Evolutionary conservation across 1,140 invertebrate species (phyloP).

Genomic region (Trichogramma pretiosum): DNA sequence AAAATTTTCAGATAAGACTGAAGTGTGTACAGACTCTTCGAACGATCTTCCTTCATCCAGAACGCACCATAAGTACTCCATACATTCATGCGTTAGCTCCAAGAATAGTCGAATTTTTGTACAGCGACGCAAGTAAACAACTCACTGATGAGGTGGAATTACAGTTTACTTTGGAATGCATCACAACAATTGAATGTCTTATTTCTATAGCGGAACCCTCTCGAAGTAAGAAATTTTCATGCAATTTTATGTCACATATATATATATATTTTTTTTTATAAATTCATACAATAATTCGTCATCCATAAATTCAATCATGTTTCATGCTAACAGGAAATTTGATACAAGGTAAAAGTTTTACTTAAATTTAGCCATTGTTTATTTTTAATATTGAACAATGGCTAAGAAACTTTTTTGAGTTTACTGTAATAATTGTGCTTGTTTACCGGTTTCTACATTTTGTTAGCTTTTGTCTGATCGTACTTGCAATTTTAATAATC

Average conservation of each 20-base stretch:
- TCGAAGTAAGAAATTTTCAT: constrained; percentile 62
- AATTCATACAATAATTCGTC: background rate
- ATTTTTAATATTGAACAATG: constrained; percentile 5
- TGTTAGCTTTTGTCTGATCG: no score
- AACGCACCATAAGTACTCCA: constrained; percentile 60
- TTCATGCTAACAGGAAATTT: constrained; percentile 47
- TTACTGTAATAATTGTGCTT: no score
- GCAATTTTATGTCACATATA: no score
- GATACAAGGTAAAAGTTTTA: constrained; percentile 42
- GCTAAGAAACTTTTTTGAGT: no score
- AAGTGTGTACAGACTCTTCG: constrained; percentile 71
- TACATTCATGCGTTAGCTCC: constrained; percentile 77
- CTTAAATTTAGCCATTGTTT: background rate
- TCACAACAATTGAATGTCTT: constrained; percentile 63
- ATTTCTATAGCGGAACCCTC: constrained; percentile 65
- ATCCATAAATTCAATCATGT: constrained; percentile 22
- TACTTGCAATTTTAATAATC: no score
- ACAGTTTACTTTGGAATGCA: constrained; percentile 57
- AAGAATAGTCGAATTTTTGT: constrained; percentile 61
- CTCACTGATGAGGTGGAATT: constrained; percentile 53
- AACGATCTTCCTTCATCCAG: constrained; percentile 64
- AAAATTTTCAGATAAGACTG: constrained; percentile 54
- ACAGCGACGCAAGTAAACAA: constrained; percentile 52
- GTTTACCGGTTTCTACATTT: no score
- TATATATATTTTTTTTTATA: constrained; percentile 4